Evolutionary conservation across 2,797 vertebrate genomes (phyloP).

Genomic region (Tadarida brasiliensis): DNA sequence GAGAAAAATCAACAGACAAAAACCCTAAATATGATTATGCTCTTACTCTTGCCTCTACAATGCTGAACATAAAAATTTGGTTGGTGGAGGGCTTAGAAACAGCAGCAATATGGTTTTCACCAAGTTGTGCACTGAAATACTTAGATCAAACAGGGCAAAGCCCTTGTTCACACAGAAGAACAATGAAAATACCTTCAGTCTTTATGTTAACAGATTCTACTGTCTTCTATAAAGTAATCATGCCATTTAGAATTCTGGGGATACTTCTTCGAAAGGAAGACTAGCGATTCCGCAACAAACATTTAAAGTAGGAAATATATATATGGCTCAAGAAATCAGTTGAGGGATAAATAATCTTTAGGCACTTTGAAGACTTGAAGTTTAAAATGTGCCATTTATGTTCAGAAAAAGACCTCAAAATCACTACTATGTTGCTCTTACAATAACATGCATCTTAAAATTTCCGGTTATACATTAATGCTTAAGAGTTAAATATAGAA

Average conservation of each 20-base stretch:
- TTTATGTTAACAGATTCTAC: conserved; percentile 72
- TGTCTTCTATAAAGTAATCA: conserved; percentile 72
- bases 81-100: conserved; percentile 76
- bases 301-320: conserved; percentile 82
- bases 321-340: conserved; percentile 82
- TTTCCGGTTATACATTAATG: conserved; percentile 79
- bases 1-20: conserved; percentile 79
- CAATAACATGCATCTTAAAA: conserved; percentile 79
- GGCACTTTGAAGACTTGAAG: conserved; percentile 88
- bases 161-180: conserved; percentile 64
- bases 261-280: conserved; percentile 84
- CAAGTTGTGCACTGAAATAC: conserved; percentile 79
- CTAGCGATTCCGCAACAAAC: conserved; percentile 83
- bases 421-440: conserved; percentile 79
- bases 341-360: conserved; percentile 83
- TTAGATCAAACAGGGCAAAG: conserved; percentile 64
- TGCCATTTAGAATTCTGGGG: conserved; percentile 74
- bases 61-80: conserved; percentile 77
- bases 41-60: conserved; percentile 80
- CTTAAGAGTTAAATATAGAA: conserved; percentile 84
- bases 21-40: conserved; percentile 77
- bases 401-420: conserved; percentile 83
- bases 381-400: conserved; percentile 87
- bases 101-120: conserved; percentile 78
- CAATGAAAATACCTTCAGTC: conserved; percentile 66